These are phyloP conservation scores for Forpus xanthops DNA, from an alignment of 2,797 vertebrate genomes.

Conservation along the genomic window DNA sequence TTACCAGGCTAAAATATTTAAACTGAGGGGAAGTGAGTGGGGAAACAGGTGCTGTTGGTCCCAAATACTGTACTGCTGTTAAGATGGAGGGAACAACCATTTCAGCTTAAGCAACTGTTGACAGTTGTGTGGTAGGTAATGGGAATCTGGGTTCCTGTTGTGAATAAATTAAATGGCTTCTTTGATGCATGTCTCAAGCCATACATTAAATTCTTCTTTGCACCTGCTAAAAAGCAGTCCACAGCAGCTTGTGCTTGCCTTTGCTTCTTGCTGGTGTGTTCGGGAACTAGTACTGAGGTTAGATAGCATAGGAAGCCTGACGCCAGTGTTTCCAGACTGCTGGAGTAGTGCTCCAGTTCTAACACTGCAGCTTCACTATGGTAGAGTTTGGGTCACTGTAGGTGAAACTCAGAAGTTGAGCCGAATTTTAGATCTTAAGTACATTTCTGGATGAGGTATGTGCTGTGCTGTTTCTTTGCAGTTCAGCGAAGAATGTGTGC, in stretches of 20 bases:
- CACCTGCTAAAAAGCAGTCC: background rate
- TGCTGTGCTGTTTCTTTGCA: constrained; percentile 38
- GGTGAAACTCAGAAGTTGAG: background rate
- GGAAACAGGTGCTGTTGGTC: background rate
- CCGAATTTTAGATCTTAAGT: constrained; percentile 72
- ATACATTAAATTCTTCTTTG: background rate
- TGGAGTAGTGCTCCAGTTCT: background rate
- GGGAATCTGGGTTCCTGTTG: background rate
- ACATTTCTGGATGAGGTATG: background rate
- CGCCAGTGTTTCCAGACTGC: fast-evolving
- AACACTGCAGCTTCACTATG: background rate
- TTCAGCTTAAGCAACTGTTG: background rate
- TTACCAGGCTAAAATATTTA: background rate
- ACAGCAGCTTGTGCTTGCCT: background rate
- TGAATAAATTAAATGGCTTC: background rate
- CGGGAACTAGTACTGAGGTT: background rate
- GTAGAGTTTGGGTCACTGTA: background rate
- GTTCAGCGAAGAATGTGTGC: constrained; percentile 48
- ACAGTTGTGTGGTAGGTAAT: background rate
- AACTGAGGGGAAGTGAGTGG: background rate
- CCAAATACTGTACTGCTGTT: background rate
- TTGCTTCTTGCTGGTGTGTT: background rate
- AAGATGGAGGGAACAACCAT: background rate
- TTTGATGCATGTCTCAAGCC: fast-evolving
- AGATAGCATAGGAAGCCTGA: background rate